A percentile compares a stretch with the other conserved stretches of the same genome.
Conservation (phyloP, 2,113 vertebrate species). For the Semicossyphus pulcher region DNA sequence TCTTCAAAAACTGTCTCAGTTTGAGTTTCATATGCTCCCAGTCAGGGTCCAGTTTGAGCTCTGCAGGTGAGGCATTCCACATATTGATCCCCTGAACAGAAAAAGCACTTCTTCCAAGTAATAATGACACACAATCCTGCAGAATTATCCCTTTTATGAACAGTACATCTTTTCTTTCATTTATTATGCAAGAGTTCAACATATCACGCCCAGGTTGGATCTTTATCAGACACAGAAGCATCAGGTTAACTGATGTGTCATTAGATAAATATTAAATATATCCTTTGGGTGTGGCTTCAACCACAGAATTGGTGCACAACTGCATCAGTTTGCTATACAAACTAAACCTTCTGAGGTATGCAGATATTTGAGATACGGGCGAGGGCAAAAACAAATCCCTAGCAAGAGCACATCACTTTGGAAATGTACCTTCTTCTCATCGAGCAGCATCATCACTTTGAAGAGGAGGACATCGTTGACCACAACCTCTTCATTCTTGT, state of each 20-base stretch:
- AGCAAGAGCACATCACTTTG: not conserved
- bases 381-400: not conserved
- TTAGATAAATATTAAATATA: not conserved
- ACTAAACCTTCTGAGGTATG: too few relatives aligned
- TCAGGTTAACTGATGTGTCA: not conserved
- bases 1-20: too few relatives aligned
- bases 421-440: conserved; percentile 91
- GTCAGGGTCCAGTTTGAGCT: too few relatives aligned
- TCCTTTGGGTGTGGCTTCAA: not conserved
- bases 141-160: not conserved
- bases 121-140: too few relatives aligned
- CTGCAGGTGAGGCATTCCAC: too few relatives aligned
- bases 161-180: not conserved
- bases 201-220: not conserved
- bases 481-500: conserved; percentile 97
- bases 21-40: too few relatives aligned
- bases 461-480: conserved; percentile 97
- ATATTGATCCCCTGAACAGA: too few relatives aligned
- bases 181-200: not conserved
- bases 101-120: too few relatives aligned
- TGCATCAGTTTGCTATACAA: too few relatives aligned
- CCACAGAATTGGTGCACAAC: not conserved
- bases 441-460: conserved; percentile 98
- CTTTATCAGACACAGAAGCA: not conserved
- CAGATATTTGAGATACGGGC: not conserved